Base-by-base conservation (phyloP, 1,140 invertebrate genomes). In the Potamilus streckersoni region DNA sequence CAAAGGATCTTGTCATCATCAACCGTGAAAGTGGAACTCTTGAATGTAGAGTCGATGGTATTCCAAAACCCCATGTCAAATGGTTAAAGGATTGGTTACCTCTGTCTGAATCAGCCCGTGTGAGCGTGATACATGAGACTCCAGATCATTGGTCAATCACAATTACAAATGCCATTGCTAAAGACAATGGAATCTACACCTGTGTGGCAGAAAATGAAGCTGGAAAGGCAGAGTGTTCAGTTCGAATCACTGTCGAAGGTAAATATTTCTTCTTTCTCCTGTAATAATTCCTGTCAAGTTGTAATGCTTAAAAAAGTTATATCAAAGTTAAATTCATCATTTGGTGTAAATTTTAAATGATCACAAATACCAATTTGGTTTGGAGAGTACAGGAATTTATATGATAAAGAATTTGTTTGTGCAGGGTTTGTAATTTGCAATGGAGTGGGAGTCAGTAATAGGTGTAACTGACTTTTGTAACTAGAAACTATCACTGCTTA, bases 161-260 rank as follows among this genome's bases (percentile, higher is more conserved):
- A 15, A 95, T 99, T 55, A 93, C 94, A 83, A 96, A 98, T 86
- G 93, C 93, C 0, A 97, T 98, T 66, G 90, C 93, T 60, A 95
- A 96, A 84, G 98, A 99, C 89, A 94, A 95, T 82, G 98, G 97
- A 2, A 91, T 98, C 6, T 99, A 99, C 88, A 97, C 96, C 12
- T 93, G 98, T 72, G 95, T 95, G 71, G 97, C 97, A 0, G 92
- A 89, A 74, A 99, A 99, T 89, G 93, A 97, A 2, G 97, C 97
- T 23, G 98, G 97, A 15, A 94, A 94, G 65, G 92, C 96, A n/a
- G 95, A 95, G 57, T 94, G 94, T 69, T 96, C 96, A 14, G 96
- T 95, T 11, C 97, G 96, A 91, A 91, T 99, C 13, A 94, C 95
- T 83, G 94, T 99, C 15, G 96, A 98, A 90, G 97, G 98, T 89